Conservation (phyloP, 2,888 invertebrate genomes). For the Drosophila meridiana region DNA sequence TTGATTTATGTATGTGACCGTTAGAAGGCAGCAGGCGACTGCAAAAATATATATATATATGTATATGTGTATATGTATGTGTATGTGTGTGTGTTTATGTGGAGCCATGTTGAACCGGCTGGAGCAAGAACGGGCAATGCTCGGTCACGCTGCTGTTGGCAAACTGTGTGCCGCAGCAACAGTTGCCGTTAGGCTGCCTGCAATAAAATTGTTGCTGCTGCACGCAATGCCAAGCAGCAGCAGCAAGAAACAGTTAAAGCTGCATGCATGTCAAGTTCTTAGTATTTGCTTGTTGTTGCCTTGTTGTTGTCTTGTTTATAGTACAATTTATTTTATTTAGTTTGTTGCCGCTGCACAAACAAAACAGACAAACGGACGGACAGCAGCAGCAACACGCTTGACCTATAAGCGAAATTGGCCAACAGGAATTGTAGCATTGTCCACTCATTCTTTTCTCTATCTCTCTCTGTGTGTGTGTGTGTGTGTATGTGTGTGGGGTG, state of each 20-base stretch:
- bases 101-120: constrained; percentile 71
- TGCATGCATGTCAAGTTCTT: constrained; percentile 69
- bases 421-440: constrained; percentile 67
- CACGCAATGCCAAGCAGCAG: constrained; percentile 59
- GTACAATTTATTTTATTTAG: constrained; percentile 76
- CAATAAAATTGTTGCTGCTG: constrained; percentile 55
- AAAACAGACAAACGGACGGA: constrained; percentile 45
- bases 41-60: neutral
- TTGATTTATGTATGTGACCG: constrained; percentile 76
- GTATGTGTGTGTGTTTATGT: constrained; percentile 20
- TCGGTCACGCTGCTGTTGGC: constrained; percentile 65
- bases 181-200: constrained; percentile 70
- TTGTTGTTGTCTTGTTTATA: constrained; percentile 64
- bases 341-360: constrained; percentile 52
- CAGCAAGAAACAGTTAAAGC: constrained; percentile 47
- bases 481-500: constrained; percentile 15
- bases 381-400: constrained; percentile 51
- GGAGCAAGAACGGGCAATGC: constrained; percentile 44
- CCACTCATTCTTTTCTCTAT: constrained; percentile 21
- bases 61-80: constrained; percentile 4
- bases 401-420: constrained; percentile 78
- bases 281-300: constrained; percentile 27
- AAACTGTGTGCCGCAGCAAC: constrained; percentile 64
- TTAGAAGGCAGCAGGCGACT: constrained; percentile 56
- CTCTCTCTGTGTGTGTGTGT: constrained; percentile 24